phyloP scores from a whole-genome alignment of 2,113 vertebrate genomes.

The Talpa occidentalis region DNA sequence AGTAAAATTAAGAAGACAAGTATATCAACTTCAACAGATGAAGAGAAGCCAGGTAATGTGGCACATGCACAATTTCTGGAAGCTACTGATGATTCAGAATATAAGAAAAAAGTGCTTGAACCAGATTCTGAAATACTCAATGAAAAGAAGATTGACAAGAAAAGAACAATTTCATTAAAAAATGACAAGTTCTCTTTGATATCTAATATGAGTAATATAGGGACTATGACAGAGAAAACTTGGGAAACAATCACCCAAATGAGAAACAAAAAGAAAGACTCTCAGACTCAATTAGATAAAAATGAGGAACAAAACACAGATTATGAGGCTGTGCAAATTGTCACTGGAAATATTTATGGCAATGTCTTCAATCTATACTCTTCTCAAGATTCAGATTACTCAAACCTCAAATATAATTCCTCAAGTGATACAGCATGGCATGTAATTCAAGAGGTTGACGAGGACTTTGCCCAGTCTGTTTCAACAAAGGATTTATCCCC shows the following conservation, averaged over 20 bases:
- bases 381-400: slow-evolving; percentile 32
- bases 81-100: background rate
- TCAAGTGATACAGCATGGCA: background rate
- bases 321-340: slow-evolving; percentile 57
- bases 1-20: background rate
- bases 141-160: slow-evolving; percentile 5
- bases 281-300: background rate
- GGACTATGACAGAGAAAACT: background rate
- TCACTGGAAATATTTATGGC: slow-evolving; percentile 73
- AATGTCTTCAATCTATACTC: slow-evolving; percentile 36
- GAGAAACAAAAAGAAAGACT: background rate
- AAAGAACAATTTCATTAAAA: background rate
- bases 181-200: background rate
- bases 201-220: background rate
- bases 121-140: background rate
- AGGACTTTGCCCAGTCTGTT: background rate
- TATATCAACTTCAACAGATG: background rate
- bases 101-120: background rate
- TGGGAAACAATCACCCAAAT: background rate
- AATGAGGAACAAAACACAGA: background rate
- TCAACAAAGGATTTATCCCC: background rate
- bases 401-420: background rate
- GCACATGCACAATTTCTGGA: background rate
- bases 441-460: background rate
- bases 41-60: background rate